These are phyloP conservation scores for Rhynchomys soricoides DNA, from an alignment of 2,113 vertebrate genomes.

Conservation along the genomic window DNA sequence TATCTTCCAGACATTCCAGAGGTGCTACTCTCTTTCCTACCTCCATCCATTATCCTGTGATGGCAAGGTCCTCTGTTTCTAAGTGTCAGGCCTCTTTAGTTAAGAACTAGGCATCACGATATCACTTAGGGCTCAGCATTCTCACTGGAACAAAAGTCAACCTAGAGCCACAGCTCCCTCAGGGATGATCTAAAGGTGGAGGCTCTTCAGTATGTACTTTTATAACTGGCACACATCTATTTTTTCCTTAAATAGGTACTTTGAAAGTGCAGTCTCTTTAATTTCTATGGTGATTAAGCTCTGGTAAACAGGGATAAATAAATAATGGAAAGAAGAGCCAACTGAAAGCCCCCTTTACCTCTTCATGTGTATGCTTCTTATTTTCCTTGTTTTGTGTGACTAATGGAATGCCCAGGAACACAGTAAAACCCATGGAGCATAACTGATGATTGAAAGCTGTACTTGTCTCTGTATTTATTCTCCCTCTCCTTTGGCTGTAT, in stretches of 20 bases:
- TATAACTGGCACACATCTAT: neutral
- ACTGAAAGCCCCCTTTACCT: neutral
- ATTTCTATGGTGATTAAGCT: neutral
- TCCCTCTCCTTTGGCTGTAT: neutral
- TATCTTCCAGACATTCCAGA: neutral
- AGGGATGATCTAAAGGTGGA: neutral
- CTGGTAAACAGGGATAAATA: neutral
- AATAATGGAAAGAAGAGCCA: neutral
- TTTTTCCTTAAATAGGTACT: neutral
- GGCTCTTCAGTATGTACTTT: neutral
- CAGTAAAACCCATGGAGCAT: neutral
- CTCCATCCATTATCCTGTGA: neutral
- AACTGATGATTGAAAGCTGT: neutral
- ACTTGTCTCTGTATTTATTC: neutral
- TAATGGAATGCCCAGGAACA: neutral
- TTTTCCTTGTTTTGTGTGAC: neutral
- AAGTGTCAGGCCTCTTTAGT: neutral
- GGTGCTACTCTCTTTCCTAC: neutral
- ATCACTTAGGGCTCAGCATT: neutral
- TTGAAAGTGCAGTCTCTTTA: neutral
- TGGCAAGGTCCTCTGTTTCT: neutral
- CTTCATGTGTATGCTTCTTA: neutral
- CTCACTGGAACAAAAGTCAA: neutral
- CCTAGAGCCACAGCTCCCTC: neutral
- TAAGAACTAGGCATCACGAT: neutral